These are phyloP conservation scores for Sitta europaea DNA, from an alignment of 2,113 vertebrate genomes.

Conservation along the genomic window DNA sequence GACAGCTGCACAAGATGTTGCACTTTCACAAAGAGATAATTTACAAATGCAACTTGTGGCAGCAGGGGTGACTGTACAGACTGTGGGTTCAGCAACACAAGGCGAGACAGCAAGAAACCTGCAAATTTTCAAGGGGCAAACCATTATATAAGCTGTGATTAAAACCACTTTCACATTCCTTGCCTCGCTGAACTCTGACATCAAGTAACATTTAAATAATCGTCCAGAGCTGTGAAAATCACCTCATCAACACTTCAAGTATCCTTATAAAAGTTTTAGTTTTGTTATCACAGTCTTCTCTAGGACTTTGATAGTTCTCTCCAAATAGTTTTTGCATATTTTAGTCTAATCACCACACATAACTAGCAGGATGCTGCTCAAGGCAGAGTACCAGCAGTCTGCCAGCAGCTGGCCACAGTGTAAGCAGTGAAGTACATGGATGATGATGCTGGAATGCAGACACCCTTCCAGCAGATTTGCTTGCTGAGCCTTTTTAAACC, in stretches of 20 bases:
- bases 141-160: background rate
- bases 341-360: background rate
- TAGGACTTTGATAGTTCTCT: background rate
- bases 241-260: background rate
- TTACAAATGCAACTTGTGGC: background rate
- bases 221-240: background rate
- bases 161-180: background rate
- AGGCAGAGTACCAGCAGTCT: background rate
- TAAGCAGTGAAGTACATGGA: rapidly evolving
- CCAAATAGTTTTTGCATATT: background rate
- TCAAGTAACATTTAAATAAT: background rate
- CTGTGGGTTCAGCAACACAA: background rate
- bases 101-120: background rate
- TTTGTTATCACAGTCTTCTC: background rate
- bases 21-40: background rate
- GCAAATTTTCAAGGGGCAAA: background rate
- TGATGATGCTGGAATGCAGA: background rate
- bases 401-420: background rate
- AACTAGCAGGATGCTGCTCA: background rate
- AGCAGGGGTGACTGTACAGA: background rate
- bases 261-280: background rate
- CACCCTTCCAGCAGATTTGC: background rate
- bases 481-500: background rate
- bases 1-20: background rate
- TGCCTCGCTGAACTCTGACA: background rate